A percentile compares a stretch with the other conserved stretches of the same genome.
Conservation (phyloP, 2,113 vertebrate species). For the Rostratula benghalensis region DNA sequence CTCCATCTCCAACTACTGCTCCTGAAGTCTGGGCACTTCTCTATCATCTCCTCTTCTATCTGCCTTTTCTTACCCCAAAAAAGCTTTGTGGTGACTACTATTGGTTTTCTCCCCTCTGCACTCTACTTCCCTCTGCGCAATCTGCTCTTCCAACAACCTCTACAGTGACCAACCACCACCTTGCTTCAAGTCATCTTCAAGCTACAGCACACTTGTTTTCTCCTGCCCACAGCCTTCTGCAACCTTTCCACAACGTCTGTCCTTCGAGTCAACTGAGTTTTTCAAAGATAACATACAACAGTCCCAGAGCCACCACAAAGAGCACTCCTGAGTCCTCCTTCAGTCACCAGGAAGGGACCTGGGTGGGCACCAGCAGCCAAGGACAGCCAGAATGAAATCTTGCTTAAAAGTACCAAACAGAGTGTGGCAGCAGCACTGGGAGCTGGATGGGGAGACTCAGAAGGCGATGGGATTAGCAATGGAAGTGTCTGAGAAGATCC, state of each 20-base stretch:
- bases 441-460: not conserved
- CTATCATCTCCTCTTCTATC: not conserved
- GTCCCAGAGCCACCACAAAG: not conserved
- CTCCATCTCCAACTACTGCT: not conserved
- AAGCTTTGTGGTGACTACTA: not conserved
- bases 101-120: not conserved
- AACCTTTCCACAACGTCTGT: not conserved
- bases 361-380: not conserved
- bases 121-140: not conserved
- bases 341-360: accelerated
- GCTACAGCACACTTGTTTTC: not conserved
- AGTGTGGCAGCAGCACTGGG: not conserved
- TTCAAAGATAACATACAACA: not conserved
- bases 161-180: not conserved
- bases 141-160: not conserved
- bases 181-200: not conserved
- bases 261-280: not conserved
- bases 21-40: not conserved
- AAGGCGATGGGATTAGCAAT: not conserved
- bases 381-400: not conserved
- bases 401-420: accelerated
- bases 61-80: not conserved
- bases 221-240: not conserved
- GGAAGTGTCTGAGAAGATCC: not conserved
- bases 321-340: not conserved